Conservation (phyloP, 2,888 invertebrate genomes). For the Ennomos quercinarius region DNA sequence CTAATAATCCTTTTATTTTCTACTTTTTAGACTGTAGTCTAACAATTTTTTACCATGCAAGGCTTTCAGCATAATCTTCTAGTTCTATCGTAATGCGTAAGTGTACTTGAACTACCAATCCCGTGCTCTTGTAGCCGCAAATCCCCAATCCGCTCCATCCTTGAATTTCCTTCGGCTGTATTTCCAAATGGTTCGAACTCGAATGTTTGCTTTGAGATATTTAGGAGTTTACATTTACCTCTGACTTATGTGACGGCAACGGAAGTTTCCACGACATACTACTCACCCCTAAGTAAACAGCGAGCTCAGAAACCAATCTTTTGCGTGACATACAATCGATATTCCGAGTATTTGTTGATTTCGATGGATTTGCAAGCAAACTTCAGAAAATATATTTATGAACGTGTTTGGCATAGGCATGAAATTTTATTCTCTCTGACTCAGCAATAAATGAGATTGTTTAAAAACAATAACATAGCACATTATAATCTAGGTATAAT, state of each 20-base stretch:
- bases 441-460: not conserved
- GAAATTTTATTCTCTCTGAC: conserved; percentile 1
- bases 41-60: too few species aligned
- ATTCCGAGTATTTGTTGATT: conserved; percentile 32
- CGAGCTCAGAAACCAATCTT: conserved; percentile 33
- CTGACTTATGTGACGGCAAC: conserved; percentile 49
- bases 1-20: too few species aligned
- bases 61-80: too few species aligned
- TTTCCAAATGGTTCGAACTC: conserved; percentile 62
- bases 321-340: conserved; percentile 30
- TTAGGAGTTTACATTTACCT: conserved; percentile 54
- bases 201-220: conserved; percentile 72
- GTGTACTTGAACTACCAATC: conserved; percentile 16
- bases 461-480: conserved; percentile 2
- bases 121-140: conserved; percentile 16
- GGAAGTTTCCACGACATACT: conserved; percentile 34
- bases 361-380: conserved; percentile 23
- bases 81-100: not conserved
- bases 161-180: conserved; percentile 47
- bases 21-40: too few species aligned
- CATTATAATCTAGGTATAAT: not conserved
- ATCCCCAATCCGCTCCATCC: conserved; percentile 22
- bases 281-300: conserved; percentile 29
- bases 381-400: conserved; percentile 10
- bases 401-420: conserved; percentile 7